Base-by-base conservation (phyloP, 2,113 vertebrate genomes). In the Tychaedon coryphoeus region DNA sequence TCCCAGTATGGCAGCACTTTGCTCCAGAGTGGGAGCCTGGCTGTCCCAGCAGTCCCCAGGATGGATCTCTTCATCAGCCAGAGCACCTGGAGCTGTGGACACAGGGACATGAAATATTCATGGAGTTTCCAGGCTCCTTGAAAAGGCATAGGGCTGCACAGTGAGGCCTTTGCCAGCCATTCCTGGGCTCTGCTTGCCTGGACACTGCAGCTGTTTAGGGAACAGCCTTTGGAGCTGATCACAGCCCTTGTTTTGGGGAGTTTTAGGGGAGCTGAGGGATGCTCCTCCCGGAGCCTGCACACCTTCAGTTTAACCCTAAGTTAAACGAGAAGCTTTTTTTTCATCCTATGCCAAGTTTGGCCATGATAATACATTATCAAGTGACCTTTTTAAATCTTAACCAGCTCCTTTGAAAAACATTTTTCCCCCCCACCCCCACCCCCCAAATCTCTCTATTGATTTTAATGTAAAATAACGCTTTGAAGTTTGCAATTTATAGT, bases 401-500 rank as follows among this genome's bases (percentile, higher is more conserved):
- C 57, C 91, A 70, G 82, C 86, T 78, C 87, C 90, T 97, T 96
- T 96, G 91, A 96, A 96, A 97, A 94, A 58, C 91, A 74, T 91
- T 50, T 51, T 25, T 0, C 1, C 4, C 26, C 56, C 50, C 43
- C 26, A 0, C 2, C 42, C 31, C 45, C 31, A 40, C 38, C 26
- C 58, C 54, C 56, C 10, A 12, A 93, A 56, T 86, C 79, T 92
- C 96, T 96, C 94, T 93, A 94, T 97, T 95, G 93, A 97, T 98
- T 97, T 97, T 89, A 93, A 97, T 97, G 95, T 96, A 93, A 95
- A 97, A 95, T 91, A 94, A 80, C 1, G 26, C 98, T 98, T 97
- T 98, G 97, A 98, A 97, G 97, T 97, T 96, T 28, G 79, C 93
- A 86, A 95, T 98, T 98, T 98, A 98, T 95, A 93, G 95, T 93